phyloP scores from a whole-genome alignment of 2,113 vertebrate species.

The Mormyrus lacerda region DNA sequence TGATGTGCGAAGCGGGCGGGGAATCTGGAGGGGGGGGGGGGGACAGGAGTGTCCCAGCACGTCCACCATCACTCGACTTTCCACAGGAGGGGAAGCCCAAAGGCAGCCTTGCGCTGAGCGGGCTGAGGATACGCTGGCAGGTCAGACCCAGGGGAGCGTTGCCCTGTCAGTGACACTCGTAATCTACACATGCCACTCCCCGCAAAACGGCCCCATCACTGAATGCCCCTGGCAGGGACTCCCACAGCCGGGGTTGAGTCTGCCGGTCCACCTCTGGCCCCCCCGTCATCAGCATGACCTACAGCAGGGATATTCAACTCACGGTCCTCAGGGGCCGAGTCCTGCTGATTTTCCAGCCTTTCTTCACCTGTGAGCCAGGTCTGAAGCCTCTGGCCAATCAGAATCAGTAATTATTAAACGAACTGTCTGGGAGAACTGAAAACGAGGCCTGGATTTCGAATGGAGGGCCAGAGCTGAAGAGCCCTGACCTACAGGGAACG shows the following conservation, averaged over 20 bases:
- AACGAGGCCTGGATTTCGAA: too few species aligned
- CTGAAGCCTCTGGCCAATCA: too few species aligned
- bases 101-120: background rate
- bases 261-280: background rate
- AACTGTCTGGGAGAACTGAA: too few species aligned
- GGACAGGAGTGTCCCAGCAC: background rate
- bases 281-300: background rate
- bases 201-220: background rate
- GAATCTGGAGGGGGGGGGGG: background rate
- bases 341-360: too few species aligned
- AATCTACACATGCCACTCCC: background rate
- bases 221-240: background rate
- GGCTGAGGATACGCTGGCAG: slow-evolving; percentile 10
- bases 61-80: background rate
- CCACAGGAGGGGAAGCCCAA: background rate
- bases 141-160: background rate
- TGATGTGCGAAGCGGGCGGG: background rate
- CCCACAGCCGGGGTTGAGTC: background rate
- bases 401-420: too few species aligned
- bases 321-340: too few species aligned
- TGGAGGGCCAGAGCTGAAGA: too few species aligned
- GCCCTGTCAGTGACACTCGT: background rate
- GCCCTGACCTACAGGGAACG: background rate
- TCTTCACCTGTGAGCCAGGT: too few species aligned
- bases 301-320: too few species aligned